These are phyloP conservation scores for Helicoverpa armigera DNA, from an alignment of 1,140 invertebrate species.

Conservation along the genomic window DNA sequence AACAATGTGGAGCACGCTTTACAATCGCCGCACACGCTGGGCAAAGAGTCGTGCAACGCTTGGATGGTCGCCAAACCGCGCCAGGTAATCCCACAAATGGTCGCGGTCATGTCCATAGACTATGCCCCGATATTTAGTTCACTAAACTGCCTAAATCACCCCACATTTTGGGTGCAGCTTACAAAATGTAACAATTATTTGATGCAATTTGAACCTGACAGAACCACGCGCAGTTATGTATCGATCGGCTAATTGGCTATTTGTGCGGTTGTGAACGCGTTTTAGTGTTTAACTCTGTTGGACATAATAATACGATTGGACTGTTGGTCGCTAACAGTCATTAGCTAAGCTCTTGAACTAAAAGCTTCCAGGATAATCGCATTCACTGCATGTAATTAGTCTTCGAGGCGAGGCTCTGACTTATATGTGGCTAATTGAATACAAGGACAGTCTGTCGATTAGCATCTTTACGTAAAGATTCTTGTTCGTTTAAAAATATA, in stretches of 20 bases:
- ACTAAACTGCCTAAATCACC: conserved; percentile 43
- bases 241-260: conserved; percentile 38
- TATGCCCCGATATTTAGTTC: conserved; percentile 38
- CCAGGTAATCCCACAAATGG: conserved; percentile 65
- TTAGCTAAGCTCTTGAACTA: background rate
- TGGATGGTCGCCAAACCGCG: conserved; percentile 69
- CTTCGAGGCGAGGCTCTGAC: background rate
- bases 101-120: conserved; percentile 47
- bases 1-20: conserved; percentile 17
- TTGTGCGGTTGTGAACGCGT: conserved; percentile 19
- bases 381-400: background rate
- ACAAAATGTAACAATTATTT: conserved; percentile 39
- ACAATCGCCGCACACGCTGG: background rate
- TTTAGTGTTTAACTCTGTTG: conserved; percentile 19
- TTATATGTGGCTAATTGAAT: background rate
- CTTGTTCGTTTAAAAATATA: no score
- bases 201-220: conserved; percentile 28
- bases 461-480: no score
- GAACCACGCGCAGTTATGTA: background rate
- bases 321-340: conserved; percentile 20
- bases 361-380: conserved; percentile 9
- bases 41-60: conserved; percentile 48
- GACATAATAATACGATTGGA: conserved; percentile 20
- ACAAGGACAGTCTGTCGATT: no score
- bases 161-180: conserved; percentile 33